Conservation (phyloP, 2,113 vertebrate genomes). For the Laticauda laticaudata region DNA sequence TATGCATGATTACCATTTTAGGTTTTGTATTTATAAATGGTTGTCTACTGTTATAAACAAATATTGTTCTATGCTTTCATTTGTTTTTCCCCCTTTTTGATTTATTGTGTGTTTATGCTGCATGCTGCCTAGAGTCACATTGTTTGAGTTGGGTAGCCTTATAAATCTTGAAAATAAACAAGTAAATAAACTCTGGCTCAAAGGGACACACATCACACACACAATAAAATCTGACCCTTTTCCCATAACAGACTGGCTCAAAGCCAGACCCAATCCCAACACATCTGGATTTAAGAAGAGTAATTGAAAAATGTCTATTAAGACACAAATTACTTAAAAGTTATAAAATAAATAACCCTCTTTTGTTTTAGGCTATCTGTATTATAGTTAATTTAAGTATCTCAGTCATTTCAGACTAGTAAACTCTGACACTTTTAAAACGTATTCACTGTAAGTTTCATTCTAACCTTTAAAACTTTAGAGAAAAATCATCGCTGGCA, state of each 20-base stretch:
- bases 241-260: not conserved
- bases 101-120: not conserved
- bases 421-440: slow-evolving; percentile 28
- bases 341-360: not conserved
- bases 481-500: slow-evolving; percentile 14
- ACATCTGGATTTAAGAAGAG: not conserved
- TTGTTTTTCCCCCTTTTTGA: not conserved
- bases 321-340: not conserved
- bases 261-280: not conserved
- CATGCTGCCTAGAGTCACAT: not conserved
- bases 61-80: not conserved
- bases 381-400: not conserved
- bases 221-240: not conserved
- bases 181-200: not conserved
- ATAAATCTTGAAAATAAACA: not conserved
- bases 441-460: not conserved
- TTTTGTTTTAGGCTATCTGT: not conserved
- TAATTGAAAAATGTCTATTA: not conserved
- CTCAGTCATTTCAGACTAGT: not conserved
- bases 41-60: not conserved
- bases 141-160: not conserved
- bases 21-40: not conserved
- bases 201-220: not conserved
- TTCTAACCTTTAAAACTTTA: not conserved
- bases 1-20: not conserved